Conservation (phyloP, 1,140 invertebrate species). For the Papilio polyxenes region DNA sequence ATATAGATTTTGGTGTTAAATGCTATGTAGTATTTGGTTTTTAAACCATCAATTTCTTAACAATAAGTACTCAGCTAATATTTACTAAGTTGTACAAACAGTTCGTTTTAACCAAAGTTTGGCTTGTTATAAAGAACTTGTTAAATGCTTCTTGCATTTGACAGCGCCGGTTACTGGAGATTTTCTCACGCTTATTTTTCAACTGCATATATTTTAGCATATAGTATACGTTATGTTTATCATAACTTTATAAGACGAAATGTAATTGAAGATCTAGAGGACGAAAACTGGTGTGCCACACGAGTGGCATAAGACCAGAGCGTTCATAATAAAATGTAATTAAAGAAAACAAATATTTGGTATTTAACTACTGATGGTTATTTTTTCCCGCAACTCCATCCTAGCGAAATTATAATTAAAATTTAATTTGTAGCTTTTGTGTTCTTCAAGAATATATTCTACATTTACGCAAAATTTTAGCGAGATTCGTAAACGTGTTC, state of each 20-base stretch:
- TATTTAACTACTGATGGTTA: too few relatives aligned
- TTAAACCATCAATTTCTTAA: not conserved
- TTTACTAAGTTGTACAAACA: not conserved
- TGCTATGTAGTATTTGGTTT: not conserved
- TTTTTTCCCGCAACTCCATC: too few relatives aligned
- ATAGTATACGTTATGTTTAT: not conserved
- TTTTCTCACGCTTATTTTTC: not conserved
- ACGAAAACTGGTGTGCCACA: too few relatives aligned
- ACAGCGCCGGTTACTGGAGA: not conserved
- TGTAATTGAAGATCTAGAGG: not conserved
- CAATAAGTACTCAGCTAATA: not conserved
- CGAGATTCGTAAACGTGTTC: too few relatives aligned
- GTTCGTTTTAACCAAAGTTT: not conserved
- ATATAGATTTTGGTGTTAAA: not conserved
- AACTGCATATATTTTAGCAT: not conserved
- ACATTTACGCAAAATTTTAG: too few relatives aligned
- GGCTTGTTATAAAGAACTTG: not conserved
- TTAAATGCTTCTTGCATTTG: conserved; percentile 2
- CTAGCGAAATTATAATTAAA: too few relatives aligned
- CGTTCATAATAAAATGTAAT: too few relatives aligned
- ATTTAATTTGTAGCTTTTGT: too few relatives aligned
- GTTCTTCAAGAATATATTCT: too few relatives aligned
- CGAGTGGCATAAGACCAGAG: too few relatives aligned
- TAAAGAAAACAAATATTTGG: too few relatives aligned
- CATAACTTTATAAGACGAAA: not conserved